Base-by-base conservation (phyloP, 2,888 invertebrate species). In the Platycnemis pennipes region DNA sequence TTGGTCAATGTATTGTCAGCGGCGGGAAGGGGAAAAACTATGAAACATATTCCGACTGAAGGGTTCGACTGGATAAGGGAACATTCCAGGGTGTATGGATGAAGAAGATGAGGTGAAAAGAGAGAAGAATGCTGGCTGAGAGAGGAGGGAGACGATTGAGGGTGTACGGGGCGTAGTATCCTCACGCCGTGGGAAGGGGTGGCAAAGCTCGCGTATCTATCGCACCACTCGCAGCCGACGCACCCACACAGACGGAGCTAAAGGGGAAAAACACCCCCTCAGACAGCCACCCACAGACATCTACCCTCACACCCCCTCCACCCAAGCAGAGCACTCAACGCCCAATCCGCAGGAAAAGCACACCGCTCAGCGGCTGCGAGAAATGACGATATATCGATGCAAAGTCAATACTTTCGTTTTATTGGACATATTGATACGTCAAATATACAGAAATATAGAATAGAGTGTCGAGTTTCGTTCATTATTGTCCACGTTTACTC, bases 121-220 rank as follows among this genome's bases (percentile, higher is more conserved):
- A 49, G 13, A 16, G 49, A 49, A 49, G 49, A 11, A n/a, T n/a
- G n/a, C n/a, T n/a, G n/a, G n/a, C n/a, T n/a, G n/a, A n/a, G n/a
- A n/a, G 37, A 37, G 31, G 77, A 37, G 77, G 77, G 26, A 2
- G 45, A 46, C 19, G 86, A 46, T 46, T 44, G 46, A 26, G 46
- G 11, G n/a, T 44, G 46, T 87, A 0, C 7, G 46, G 5, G 46
- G 46, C 44, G 22, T 22, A 45, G 46, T 2, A 19, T 44, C 46
- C 87, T 87, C 26, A n/a, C 44, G 44, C 46, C 26, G 46, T 2
- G 87, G 2, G 44, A 87, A 77, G 13, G 44, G 11, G 44, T 4
- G 45, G 46, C 45, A 87, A 46, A 77, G 77, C 77, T 77, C 77
- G 77, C 77, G 77, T 69, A 77, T 77, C 77, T 77, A 37, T 77